phyloP scores from a whole-genome alignment of 37 sponge, comb jelly and placozoan genomes.

The Ianthella basta region DNA sequence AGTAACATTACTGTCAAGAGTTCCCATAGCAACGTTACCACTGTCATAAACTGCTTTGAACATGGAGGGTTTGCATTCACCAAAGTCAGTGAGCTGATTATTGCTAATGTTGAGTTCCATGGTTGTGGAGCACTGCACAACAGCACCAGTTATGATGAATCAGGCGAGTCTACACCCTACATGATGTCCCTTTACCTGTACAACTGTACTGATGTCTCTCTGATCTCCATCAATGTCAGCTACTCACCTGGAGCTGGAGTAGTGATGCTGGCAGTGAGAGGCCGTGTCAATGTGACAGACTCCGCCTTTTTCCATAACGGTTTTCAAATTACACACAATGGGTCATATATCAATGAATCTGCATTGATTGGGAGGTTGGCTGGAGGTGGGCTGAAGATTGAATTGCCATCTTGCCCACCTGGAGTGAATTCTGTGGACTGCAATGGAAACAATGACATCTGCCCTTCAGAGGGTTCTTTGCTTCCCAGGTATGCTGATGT shows the following conservation, averaged over 20 bases:
- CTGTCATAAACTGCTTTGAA: background rate
- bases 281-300: background rate
- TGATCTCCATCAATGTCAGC: background rate
- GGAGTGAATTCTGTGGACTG: background rate
- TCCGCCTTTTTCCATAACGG: background rate
- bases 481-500: background rate
- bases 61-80: background rate
- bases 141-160: constrained; percentile 2
- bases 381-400: constrained; percentile 13
- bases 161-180: background rate
- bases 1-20: background rate
- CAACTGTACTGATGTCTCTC: background rate
- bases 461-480: background rate
- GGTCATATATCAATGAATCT: background rate
- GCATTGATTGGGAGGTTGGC: background rate
- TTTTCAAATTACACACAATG: background rate
- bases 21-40: background rate
- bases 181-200: background rate
- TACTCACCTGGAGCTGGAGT: constrained; percentile 25
- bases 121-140: background rate
- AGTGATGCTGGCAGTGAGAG: constrained; percentile 14
- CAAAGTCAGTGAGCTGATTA: background rate
- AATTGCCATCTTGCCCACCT: constrained; percentile 1
- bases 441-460: background rate
- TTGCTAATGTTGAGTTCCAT: background rate